phyloP scores from a whole-genome alignment of 2,113 vertebrate species.

The Ardeotis arabs region DNA sequence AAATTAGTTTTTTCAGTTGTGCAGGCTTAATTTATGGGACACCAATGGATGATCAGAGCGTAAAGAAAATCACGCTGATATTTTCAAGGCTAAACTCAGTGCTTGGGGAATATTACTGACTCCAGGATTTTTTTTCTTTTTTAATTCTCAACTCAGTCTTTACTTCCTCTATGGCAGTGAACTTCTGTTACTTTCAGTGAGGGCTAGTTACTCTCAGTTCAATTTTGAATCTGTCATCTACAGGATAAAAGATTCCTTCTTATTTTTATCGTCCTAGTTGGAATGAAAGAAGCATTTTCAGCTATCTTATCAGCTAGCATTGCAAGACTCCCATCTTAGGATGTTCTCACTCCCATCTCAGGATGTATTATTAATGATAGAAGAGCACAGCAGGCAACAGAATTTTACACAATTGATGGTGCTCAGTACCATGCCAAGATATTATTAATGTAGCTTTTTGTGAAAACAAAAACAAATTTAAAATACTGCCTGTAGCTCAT shows the following conservation, averaged over 20 bases:
- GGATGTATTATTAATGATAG: slow-evolving; percentile 65
- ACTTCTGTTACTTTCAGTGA: background rate
- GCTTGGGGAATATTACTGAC: background rate
- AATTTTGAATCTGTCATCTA: background rate
- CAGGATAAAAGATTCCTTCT: background rate
- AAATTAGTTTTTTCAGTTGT: fast-evolving
- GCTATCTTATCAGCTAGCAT: slow-evolving; percentile 44
- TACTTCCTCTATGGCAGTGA: background rate
- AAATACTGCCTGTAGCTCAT: slow-evolving; percentile 22
- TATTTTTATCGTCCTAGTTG: slow-evolving; percentile 24
- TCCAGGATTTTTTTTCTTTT: background rate
- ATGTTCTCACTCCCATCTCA: slow-evolving; percentile 28
- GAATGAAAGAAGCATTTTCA: slow-evolving; percentile 50
- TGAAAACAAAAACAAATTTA: slow-evolving; percentile 41
- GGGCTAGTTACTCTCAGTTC: background rate
- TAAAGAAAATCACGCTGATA: background rate
- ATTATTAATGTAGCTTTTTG: slow-evolving; percentile 18
- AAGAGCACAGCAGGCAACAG: slow-evolving; percentile 38
- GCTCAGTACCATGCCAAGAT: slow-evolving; percentile 43
- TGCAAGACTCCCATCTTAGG: background rate
- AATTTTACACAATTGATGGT: slow-evolving; percentile 60
- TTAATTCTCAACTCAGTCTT: background rate
- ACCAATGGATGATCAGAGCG: background rate
- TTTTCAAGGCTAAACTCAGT: slow-evolving; percentile 7
- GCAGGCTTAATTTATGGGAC: background rate